Percentiles rank a stretch among this genome's conserved stretches.
These are phyloP conservation scores for Brienomyrus brachyistius DNA, from an alignment of 2,113 vertebrate genomes.

Conservation along the genomic window DNA sequence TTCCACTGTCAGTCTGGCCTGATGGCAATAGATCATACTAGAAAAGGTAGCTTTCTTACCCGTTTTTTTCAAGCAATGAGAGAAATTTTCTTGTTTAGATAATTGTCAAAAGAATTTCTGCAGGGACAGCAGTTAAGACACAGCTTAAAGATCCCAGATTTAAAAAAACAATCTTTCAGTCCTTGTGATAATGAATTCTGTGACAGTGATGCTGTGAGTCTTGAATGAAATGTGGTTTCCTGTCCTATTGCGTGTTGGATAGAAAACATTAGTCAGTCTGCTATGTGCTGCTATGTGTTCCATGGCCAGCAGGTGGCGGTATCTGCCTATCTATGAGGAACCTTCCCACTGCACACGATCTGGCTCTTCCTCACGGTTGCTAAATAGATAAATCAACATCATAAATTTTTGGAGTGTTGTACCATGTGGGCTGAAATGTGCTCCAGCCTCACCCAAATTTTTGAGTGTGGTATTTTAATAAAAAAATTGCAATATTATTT, in stretches of 20 bases:
- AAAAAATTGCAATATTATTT: not conserved
- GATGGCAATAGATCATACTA: not conserved
- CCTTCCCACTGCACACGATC: not conserved
- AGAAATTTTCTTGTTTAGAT: not conserved
- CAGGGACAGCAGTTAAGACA: not conserved
- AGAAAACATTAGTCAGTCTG: not conserved
- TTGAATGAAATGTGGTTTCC: not conserved
- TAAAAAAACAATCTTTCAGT: not conserved
- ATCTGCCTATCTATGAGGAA: not conserved
- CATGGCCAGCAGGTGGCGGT: not conserved
- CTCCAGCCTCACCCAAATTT: not conserved
- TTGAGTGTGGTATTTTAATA: not conserved
- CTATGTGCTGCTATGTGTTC: not conserved
- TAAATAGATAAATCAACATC: not conserved
- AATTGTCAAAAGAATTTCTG: not conserved
- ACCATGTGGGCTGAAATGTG: not conserved
- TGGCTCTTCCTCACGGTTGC: not conserved
- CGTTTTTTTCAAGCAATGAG: not conserved
- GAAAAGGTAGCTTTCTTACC: too few species aligned
- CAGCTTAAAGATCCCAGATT: not conserved
- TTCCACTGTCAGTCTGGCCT: not conserved
- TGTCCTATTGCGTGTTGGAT: not conserved
- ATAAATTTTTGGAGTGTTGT: not conserved
- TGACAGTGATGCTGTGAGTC: not conserved
- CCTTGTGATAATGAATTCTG: not conserved